Base-by-base conservation (phyloP, 1,140 invertebrate species). In the Drosophila oshimai region DNA sequence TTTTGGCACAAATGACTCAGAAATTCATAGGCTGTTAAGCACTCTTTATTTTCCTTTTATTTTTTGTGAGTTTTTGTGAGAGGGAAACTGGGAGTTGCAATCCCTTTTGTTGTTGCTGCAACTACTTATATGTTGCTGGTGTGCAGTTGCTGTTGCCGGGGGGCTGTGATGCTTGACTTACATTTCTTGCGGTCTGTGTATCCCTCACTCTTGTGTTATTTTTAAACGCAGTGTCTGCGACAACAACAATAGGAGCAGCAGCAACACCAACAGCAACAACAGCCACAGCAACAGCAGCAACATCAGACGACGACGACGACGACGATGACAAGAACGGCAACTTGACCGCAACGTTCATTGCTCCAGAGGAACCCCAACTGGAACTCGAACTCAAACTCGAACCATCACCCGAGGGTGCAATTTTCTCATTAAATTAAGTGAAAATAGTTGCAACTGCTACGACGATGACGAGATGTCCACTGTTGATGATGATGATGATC, bases 281-380 rank as follows among this genome's bases (percentile, higher is more conserved):
- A 73, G 4, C 28, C 50, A 26, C 50, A 61, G 4, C 28, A 42
- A 26, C 33, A 37, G 47, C 34, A 44, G 53, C 31, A 39, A 24
- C 20, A 12, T 41, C 26, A 53, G 33, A n/a, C 29, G 42, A 36
- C 46, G 45, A 74, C 76, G n/a, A n/a, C n/a, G n/a, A n/a, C n/a
- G n/a, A n/a, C n/a, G n/a, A n/a, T n/a, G n/a, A n/a, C n/a, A n/a
- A n/a, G n/a, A 76, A 62, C 53, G 26, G 24, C 80, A 84, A 86
- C 71, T 87, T 86, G 80, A 86, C 80, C 80, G 80, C 81, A 80
- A 80, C 72, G 80, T 84, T 84, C 80, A 86, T 84, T 84, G 80
- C 80, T 76, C 53, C 68, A 39, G 51, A 29, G 39, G 67, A 34
- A 69, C 26, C 51, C 55, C 26, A 71, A 42, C 28, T 42, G 26